Conservation (phyloP, 2,888 invertebrate genomes). For the Laothoe populi region DNA sequence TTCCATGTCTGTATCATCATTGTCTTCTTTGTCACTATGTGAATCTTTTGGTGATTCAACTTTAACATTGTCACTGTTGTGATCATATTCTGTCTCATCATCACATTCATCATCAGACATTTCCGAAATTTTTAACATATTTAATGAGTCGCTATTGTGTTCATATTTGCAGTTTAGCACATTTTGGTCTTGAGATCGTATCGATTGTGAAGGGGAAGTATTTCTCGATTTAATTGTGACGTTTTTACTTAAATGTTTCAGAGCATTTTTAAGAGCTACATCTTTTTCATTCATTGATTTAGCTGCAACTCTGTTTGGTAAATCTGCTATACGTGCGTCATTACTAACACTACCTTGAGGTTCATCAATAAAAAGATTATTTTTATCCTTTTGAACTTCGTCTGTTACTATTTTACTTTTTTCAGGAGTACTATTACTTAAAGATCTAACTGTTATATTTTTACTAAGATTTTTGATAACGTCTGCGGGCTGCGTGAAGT, state of each 20-base stretch:
- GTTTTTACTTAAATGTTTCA: conserved; percentile 67
- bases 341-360: conserved; percentile 31
- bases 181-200: conserved; percentile 42
- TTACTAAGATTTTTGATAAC: conserved; percentile 59
- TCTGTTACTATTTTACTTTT: background rate
- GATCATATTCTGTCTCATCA: conserved; percentile 38
- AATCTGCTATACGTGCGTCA: background rate
- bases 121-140: conserved; percentile 67
- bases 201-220: conserved; percentile 49
- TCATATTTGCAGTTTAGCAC: conserved; percentile 43
- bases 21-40: conserved; percentile 53
- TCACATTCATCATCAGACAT: conserved; percentile 53
- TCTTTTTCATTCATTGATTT: conserved; percentile 36
- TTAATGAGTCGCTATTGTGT: conserved; percentile 40
- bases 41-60: conserved; percentile 62
- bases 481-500: conserved; percentile 39
- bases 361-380: conserved; percentile 11
- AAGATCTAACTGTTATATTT: conserved; percentile 62
- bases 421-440: conserved; percentile 23
- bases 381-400: background rate
- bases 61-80: conserved; percentile 45
- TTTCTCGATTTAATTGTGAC: conserved; percentile 68
- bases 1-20: conserved; percentile 47
- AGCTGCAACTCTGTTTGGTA: conserved; percentile 32
- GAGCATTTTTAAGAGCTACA: conserved; percentile 53